These are phyloP conservation scores for Dasyornis broadbenti DNA, from an alignment of 2,113 vertebrate genomes.

Conservation along the genomic window DNA sequence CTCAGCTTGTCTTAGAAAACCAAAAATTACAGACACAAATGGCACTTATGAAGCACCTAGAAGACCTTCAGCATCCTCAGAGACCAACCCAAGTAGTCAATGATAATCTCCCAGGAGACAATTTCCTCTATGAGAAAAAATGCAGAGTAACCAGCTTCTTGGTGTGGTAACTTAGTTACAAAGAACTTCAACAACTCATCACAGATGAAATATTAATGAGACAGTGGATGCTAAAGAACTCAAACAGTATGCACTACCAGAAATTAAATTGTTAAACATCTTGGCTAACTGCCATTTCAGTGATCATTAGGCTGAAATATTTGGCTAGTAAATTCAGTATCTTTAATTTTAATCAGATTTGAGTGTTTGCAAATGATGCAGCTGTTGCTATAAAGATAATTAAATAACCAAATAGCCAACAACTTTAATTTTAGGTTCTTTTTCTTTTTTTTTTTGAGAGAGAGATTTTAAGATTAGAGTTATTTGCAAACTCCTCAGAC, in stretches of 20 bases:
- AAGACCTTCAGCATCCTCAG: background rate
- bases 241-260: background rate
- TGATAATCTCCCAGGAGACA: background rate
- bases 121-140: background rate
- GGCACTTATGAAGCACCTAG: background rate
- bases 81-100: background rate
- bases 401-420: slow-evolving; percentile 45
- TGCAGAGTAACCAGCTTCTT: background rate
- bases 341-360: slow-evolving; percentile 60
- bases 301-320: slow-evolving; percentile 58
- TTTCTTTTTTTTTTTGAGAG: background rate
- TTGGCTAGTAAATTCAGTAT: slow-evolving; percentile 57
- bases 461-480: slow-evolving; percentile 17
- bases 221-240: background rate
- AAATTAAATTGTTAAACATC: slow-evolving; percentile 50
- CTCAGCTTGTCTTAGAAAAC: background rate
- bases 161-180: background rate
- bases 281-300: slow-evolving; percentile 35
- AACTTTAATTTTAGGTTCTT: background rate
- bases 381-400: slow-evolving; percentile 59
- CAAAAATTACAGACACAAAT: background rate
- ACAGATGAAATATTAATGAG: background rate
- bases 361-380: slow-evolving; percentile 60
- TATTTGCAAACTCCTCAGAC: background rate
- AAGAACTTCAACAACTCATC: background rate